phyloP scores from a whole-genome alignment of 2,888 invertebrate genomes.

The Subacronicta megacephala region DNA sequence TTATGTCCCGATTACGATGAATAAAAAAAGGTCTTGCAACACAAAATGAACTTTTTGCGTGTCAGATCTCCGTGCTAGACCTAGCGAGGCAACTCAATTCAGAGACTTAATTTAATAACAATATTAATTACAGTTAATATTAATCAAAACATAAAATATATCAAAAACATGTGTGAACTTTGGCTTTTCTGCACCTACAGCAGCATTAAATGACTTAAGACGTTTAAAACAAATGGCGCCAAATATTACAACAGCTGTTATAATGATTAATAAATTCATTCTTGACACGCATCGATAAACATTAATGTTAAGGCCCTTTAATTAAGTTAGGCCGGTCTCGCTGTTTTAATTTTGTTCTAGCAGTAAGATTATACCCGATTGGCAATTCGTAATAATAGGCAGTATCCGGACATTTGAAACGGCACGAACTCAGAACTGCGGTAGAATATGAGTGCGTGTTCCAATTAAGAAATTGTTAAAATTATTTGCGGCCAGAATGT shows the following conservation, averaged over 20 bases:
- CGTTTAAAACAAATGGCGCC: constrained; percentile 50
- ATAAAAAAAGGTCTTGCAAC: too few relatives aligned
- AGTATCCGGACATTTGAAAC: not conserved
- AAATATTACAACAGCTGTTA: constrained; percentile 50
- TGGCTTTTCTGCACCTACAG: constrained; percentile 9
- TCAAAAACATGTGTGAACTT: constrained; percentile 23
- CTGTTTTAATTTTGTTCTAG: constrained; percentile 28
- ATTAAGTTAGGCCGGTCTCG: constrained; percentile 23
- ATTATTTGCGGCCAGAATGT: constrained; percentile 1
- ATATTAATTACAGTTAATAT: too few relatives aligned
- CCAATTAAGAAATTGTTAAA: constrained; percentile 10
- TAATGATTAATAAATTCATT: constrained; percentile 41
- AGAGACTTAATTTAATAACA: too few relatives aligned
- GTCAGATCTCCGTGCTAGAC: too few relatives aligned
- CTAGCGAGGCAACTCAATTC: too few relatives aligned
- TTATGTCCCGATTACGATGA: too few relatives aligned
- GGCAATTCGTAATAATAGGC: constrained; percentile 2
- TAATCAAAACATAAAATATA: too few relatives aligned
- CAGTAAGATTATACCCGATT: constrained; percentile 8
- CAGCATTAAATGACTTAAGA: constrained; percentile 11
- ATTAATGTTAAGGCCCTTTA: constrained; percentile 56
- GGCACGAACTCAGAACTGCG: not conserved
- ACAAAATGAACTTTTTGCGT: too few relatives aligned
- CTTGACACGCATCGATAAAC: constrained; percentile 52
- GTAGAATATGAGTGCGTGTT: not conserved